phyloP scores from a whole-genome alignment of 2,113 vertebrate species.

The Picathartes gymnocephalus region DNA sequence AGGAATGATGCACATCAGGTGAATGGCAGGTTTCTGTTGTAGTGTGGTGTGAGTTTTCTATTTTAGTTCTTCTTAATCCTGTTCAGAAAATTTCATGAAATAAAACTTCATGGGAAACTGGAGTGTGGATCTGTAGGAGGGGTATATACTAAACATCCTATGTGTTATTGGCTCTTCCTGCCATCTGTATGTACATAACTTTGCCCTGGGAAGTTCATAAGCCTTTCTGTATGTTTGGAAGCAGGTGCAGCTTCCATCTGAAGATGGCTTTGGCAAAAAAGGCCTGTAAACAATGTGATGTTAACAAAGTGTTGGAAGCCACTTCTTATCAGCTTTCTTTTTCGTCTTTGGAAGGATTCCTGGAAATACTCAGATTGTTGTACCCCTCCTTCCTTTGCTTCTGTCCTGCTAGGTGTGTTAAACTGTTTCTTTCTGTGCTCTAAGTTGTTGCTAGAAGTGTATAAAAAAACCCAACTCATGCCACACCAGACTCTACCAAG shows the following conservation, averaged over 20 bases:
- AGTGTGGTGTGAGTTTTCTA: not conserved
- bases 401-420: not conserved
- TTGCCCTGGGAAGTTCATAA: not conserved
- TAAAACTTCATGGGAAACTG: not conserved
- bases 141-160: not conserved
- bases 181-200: rapidly evolving
- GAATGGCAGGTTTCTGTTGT: not conserved
- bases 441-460: not conserved
- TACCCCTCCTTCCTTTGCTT: not conserved
- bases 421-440: not conserved
- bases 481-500: rapidly evolving
- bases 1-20: not conserved
- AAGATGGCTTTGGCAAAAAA: not conserved
- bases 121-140: not conserved
- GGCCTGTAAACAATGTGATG: rapidly evolving
- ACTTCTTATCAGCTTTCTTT: not conserved
- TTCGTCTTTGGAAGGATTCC: not conserved
- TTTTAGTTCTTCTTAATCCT: not conserved
- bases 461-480: not conserved
- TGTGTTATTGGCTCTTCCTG: not conserved
- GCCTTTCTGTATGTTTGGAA: not conserved
- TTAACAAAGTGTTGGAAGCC: not conserved
- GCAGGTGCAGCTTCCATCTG: not conserved
- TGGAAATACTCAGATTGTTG: not conserved
- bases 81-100: not conserved